Evolutionary conservation across 2,888 invertebrate species (phyloP), one percentile per base, ranked within the genome.

Genomic region (Oconnorella tubifera): DNA sequence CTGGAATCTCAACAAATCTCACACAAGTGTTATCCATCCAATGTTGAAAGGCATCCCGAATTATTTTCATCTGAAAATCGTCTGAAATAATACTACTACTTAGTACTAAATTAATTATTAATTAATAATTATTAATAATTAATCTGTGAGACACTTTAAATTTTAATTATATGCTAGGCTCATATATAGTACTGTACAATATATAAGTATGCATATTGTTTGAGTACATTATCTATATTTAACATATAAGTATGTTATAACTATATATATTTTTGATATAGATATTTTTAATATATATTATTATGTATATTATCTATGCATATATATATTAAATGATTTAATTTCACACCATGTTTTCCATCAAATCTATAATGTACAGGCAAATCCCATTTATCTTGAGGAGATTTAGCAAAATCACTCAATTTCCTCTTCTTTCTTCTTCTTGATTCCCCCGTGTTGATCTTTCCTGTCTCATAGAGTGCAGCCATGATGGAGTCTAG

Each of bases 11-110:
- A 25, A 6, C 19, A 59, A 68, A 68, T 33, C 62, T 23, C 14
- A 64, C 55, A 58, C 68, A 68, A 23, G 68, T 68, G 19, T 64
- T 27, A 23, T 53, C 58, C 62, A 59, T 27, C 68, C 68, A 68
- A 19, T 58, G 63, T n/a, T 40, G 29, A 53, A 68, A 64, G 23
- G 67, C 67, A 14, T 40, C 33, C n/a, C 68, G 63, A 23, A 68
- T 68, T 6, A 53, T 59, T 25, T 3, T 32, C 63, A 28, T 19
- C 33, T 68, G 63, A 0, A 28, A 19, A 19, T 40, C 50, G 57
- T 51, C 64, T 64, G 56, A 23, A 56, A n/a, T n/a, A n/a, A n/a
- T n/a, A n/a, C n/a, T n/a, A n/a, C n/a, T n/a, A n/a, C n/a, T n/a
- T n/a, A 51, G 1, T 27, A 6, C 6, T 25, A 6, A 25, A 28